Conservation (phyloP, 2,113 vertebrate genomes). For the Menidia beryllina region DNA sequence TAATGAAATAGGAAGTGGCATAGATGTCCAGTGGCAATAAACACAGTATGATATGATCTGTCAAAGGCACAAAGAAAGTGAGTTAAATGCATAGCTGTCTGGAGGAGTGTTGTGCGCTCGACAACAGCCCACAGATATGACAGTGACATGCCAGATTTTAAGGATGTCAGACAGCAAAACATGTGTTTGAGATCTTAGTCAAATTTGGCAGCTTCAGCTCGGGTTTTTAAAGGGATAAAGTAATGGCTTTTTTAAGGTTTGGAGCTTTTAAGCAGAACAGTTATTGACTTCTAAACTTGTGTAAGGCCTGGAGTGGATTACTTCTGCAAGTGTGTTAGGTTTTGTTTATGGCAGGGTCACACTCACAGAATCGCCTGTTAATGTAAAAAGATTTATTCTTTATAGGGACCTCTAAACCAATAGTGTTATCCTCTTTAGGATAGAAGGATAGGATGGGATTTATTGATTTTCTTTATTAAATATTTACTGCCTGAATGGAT, state of each 20-base stretch:
- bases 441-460: not conserved
- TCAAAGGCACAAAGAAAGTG: slow-evolving; percentile 13
- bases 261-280: slow-evolving; percentile 15
- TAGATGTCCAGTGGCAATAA: slow-evolving; percentile 26
- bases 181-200: slow-evolving; percentile 56
- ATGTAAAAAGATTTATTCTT: not conserved
- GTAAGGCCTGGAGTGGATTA: slow-evolving; percentile 37
- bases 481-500: not conserved
- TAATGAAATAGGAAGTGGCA: not conserved
- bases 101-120: slow-evolving; percentile 21
- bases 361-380: not conserved
- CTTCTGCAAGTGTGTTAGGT: slow-evolving; percentile 16
- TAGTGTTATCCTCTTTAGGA: not conserved
- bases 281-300: slow-evolving; percentile 52
- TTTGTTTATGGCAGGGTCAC: slow-evolving; percentile 14
- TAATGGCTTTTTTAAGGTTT: slow-evolving; percentile 38
- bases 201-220: slow-evolving; percentile 54
- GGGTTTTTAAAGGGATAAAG: slow-evolving; percentile 41
- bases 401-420: slow-evolving; percentile 1
- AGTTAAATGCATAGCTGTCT: slow-evolving; percentile 12
- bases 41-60: slow-evolving; percentile 20
- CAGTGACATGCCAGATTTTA: slow-evolving; percentile 2
- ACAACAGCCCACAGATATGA: not conserved
- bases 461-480: not conserved
- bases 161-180: slow-evolving; percentile 10